A percentile compares a stretch with the other conserved stretches of the same genome.
Conservation (phyloP, 2,888 invertebrate species). For the Latrodectus elegans region DNA sequence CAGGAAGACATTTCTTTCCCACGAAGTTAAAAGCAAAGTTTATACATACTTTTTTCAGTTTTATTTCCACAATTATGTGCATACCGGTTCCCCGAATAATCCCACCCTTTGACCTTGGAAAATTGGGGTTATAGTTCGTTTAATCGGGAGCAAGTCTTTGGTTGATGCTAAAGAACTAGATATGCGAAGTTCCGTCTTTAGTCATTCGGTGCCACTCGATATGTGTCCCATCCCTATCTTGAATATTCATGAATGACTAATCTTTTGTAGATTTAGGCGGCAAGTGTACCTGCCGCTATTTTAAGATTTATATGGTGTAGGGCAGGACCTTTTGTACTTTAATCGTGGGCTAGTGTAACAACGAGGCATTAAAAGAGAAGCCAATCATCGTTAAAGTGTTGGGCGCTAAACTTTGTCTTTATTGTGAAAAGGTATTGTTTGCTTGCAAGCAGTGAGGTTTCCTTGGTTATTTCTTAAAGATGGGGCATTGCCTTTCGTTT, state of each 20-base stretch:
- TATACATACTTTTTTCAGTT: slow-evolving; percentile 42
- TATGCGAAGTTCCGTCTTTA: slow-evolving; percentile 49
- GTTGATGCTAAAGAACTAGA: slow-evolving; percentile 32
- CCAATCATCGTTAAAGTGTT: slow-evolving; percentile 3
- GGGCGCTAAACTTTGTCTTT: neutral
- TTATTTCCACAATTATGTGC: slow-evolving; percentile 14
- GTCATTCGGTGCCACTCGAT: slow-evolving; percentile 43
- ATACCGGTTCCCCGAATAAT: slow-evolving; percentile 43
- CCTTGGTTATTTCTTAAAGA: no score
- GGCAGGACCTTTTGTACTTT: slow-evolving; percentile 30
- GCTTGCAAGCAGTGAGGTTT: neutral
- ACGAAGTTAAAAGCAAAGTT: slow-evolving; percentile 6
- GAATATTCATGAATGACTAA: slow-evolving; percentile 57
- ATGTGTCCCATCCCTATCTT: slow-evolving; percentile 49
- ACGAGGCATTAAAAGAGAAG: slow-evolving; percentile 15
- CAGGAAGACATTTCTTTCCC: slow-evolving; percentile 27
- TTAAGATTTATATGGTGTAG: slow-evolving; percentile 27
- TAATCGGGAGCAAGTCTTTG: slow-evolving; percentile 54
- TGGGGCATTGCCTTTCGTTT: no score
- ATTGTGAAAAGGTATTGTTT: neutral
- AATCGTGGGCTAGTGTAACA: slow-evolving; percentile 31
- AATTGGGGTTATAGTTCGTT: slow-evolving; percentile 59
- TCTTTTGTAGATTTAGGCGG: slow-evolving; percentile 59
- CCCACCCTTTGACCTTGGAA: slow-evolving; percentile 53
- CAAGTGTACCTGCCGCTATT: slow-evolving; percentile 11